A percentile compares a stretch with the other conserved stretches of the same genome.
Evolutionary conservation across 2,888 invertebrate genomes (phyloP).

Genomic region (Drosophila diplacantha): DNA sequence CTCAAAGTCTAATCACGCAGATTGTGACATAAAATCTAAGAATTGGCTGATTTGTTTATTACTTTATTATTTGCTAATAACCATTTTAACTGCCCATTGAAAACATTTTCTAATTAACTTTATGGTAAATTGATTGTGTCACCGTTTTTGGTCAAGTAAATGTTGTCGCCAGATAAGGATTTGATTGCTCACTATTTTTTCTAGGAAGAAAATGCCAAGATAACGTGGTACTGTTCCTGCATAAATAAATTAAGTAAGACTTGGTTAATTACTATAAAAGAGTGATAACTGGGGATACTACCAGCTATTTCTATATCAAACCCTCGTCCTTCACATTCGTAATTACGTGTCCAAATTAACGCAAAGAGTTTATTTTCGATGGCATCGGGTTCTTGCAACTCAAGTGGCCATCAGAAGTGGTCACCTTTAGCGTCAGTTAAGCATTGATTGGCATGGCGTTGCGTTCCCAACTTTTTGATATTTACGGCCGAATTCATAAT

Average conservation of each 20-base stretch:
- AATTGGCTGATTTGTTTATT: slow-evolving; percentile 4
- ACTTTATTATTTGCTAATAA: slow-evolving; percentile 2
- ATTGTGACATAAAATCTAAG: slow-evolving; percentile 1
- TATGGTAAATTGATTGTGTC: slow-evolving; percentile 20
- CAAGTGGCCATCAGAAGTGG: slow-evolving; percentile 24
- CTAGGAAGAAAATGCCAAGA: neutral
- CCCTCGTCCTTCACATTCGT: slow-evolving; percentile 1
- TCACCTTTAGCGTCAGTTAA: slow-evolving; percentile 1
- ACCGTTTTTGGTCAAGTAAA: neutral
- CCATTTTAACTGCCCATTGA: neutral
- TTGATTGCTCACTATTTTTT: slow-evolving; percentile 1
- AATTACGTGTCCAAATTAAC: slow-evolving; percentile 21
- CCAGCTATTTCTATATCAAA: neutral
- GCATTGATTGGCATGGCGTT: slow-evolving; percentile 21
- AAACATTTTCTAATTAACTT: slow-evolving; percentile 14
- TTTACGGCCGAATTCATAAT: slow-evolving; percentile 19
- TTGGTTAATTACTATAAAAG: neutral
- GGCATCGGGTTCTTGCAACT: slow-evolving; percentile 13
- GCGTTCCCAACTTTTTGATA: slow-evolving; percentile 1
- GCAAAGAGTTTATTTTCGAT: slow-evolving; percentile 1
- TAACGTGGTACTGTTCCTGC: neutral
- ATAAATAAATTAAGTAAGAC: neutral
- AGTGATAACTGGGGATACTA: neutral
- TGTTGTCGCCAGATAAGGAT: slow-evolving; percentile 10
- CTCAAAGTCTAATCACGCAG: neutral